phyloP scores from a whole-genome alignment of 2,113 vertebrate species.

The Oryctolagus cuniculus region DNA sequence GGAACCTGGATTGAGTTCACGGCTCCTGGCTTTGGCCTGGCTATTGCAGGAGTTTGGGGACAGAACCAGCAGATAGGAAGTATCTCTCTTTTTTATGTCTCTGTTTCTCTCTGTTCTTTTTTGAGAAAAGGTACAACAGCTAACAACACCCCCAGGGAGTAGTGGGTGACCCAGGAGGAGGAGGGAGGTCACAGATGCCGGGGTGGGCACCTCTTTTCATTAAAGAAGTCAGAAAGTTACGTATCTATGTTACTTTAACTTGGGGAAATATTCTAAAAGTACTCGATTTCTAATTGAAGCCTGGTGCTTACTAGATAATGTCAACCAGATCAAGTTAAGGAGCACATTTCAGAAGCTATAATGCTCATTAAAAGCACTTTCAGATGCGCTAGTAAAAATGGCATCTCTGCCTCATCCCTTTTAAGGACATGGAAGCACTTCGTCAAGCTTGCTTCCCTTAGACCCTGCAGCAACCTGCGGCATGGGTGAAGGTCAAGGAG shows the following conservation, averaged over 20 bases:
- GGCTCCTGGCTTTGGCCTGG: too few species aligned
- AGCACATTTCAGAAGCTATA: slow-evolving; percentile 33
- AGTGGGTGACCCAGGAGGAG: too few species aligned
- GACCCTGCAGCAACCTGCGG: not conserved
- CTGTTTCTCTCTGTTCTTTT: too few species aligned
- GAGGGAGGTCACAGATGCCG: too few species aligned
- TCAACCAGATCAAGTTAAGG: slow-evolving; percentile 56
- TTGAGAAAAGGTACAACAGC: too few species aligned
- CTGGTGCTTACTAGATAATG: not conserved
- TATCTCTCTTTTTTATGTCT: too few species aligned
- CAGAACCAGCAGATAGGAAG: too few species aligned
- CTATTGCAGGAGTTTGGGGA: too few species aligned
- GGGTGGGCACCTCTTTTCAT: too few species aligned
- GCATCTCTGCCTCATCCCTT: slow-evolving; percentile 27
- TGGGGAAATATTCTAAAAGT: not conserved
- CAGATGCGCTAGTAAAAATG: slow-evolving; percentile 67
- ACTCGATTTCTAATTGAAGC: slow-evolving; percentile 43
- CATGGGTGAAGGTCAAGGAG: slow-evolving; percentile 55
- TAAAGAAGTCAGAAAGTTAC: not conserved
- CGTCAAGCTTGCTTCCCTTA: slow-evolving; percentile 8
- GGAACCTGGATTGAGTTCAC: too few species aligned
- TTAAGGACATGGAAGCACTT: slow-evolving; percentile 53
- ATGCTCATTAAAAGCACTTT: slow-evolving; percentile 55
- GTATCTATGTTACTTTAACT: not conserved
- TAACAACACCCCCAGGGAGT: too few species aligned